A percentile compares a stretch with the other conserved stretches of the same genome.
Evolutionary conservation across 2,797 vertebrate genomes (phyloP).

Genomic region (Diglossa cyanea): DNA sequence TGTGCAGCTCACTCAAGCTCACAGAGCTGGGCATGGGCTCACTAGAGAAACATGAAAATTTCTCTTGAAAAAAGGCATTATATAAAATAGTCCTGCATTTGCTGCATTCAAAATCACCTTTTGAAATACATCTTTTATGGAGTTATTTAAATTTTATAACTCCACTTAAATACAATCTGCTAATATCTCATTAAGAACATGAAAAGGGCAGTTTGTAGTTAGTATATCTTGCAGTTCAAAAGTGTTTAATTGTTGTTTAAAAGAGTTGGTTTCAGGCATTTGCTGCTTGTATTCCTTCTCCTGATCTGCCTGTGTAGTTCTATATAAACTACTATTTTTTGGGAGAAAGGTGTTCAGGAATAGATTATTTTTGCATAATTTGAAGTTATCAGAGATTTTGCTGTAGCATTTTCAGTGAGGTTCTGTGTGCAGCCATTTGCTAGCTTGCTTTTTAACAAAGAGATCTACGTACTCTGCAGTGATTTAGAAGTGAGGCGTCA

Average conservation of each 20-base stretch:
- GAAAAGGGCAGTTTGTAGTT: neutral
- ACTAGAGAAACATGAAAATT: neutral
- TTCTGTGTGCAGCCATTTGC: neutral
- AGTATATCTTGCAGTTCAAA: neutral
- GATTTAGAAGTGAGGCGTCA: neutral
- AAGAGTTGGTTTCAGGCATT: neutral
- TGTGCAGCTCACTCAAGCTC: neutral
- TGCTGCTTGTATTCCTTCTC: neutral
- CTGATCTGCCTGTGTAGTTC: neutral
- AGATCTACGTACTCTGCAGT: neutral
- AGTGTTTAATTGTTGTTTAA: neutral
- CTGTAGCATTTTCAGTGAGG: neutral
- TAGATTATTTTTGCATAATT: neutral
- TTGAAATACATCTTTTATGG: neutral
- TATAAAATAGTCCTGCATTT: neutral
- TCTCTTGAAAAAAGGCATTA: neutral
- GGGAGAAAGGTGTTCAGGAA: neutral
- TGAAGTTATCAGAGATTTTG: neutral
- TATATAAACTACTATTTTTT: neutral
- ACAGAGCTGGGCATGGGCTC: neutral
- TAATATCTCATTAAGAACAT: neutral
- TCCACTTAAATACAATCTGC: neutral
- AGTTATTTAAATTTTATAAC: neutral
- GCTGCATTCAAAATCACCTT: neutral
- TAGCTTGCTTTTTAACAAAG: neutral